Conservation (phyloP, 2,888 invertebrate genomes). For the Holacanthella duospinosa region DNA sequence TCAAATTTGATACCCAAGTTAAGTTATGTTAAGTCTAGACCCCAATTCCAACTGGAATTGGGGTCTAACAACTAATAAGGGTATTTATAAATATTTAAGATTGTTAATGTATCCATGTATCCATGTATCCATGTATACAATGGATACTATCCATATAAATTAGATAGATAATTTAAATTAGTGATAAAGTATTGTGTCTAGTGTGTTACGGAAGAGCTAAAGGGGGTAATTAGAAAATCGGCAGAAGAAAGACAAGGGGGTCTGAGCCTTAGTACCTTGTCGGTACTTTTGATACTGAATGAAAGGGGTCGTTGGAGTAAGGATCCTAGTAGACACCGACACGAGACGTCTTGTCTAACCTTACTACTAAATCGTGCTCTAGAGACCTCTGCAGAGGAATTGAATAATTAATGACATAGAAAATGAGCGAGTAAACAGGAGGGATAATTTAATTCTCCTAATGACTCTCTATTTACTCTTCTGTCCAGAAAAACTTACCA, state of each 20-base stretch:
- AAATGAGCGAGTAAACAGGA: conserved; percentile 5
- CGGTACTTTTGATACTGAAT: background rate
- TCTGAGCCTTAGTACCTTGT: background rate
- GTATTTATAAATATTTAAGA: no score
- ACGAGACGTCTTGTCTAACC: background rate
- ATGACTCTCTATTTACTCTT: conserved; percentile 4
- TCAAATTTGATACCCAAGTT: no score
- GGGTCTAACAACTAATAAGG: no score
- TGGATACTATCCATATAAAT: no score
- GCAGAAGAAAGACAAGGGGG: background rate
- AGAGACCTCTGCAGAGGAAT: background rate
- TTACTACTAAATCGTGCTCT: no score
- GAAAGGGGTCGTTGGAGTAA: background rate
- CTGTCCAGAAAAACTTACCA: background rate
- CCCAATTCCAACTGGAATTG: background rate
- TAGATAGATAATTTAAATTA: no score
- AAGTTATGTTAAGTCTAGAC: no score
- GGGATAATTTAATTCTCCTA: conserved; percentile 4
- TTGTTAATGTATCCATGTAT: no score
- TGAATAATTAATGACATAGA: conserved; percentile 1
- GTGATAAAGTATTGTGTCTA: background rate
- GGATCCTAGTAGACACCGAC: no score
- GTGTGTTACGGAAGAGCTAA: no score
- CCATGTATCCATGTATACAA: no score
- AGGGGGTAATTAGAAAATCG: background rate